Conservation (phyloP, 2,113 vertebrate species). For the Gavialis gangeticus region DNA sequence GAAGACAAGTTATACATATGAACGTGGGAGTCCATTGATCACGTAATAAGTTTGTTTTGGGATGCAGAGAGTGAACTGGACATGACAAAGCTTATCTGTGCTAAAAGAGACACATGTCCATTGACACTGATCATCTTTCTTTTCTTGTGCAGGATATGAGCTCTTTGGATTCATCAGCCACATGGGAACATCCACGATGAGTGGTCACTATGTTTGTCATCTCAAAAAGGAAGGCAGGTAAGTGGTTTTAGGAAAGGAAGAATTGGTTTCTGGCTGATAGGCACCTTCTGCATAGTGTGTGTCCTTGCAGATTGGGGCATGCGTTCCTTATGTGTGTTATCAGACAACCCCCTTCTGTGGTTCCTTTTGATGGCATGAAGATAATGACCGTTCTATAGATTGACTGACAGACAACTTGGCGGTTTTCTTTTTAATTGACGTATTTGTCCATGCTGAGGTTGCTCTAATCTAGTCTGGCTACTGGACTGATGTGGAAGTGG, state of each 20-base stretch:
- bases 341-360: background rate
- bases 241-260: slow-evolving; percentile 52
- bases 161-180: slow-evolving; percentile 98
- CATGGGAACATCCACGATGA: slow-evolving; percentile 99
- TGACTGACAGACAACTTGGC: background rate
- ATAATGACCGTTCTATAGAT: background rate
- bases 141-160: slow-evolving; percentile 88
- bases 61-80: background rate
- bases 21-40: background rate
- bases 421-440: background rate
- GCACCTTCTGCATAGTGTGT: background rate
- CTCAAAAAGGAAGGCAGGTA: slow-evolving; percentile 99
- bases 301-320: background rate
- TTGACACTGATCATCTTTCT: background rate
- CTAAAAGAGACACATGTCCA: background rate
- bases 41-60: background rate
- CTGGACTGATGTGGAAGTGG: background rate
- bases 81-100: background rate
- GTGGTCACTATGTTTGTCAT: slow-evolving; percentile 97
- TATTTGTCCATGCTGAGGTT: no score
- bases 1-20: background rate
- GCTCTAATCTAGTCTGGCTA: no score
- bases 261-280: background rate
- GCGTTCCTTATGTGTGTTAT: accelerated
- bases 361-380: background rate